These are phyloP conservation scores for Mungos mungo DNA, from an alignment of 2,113 vertebrate genomes.

Conservation along the genomic window DNA sequence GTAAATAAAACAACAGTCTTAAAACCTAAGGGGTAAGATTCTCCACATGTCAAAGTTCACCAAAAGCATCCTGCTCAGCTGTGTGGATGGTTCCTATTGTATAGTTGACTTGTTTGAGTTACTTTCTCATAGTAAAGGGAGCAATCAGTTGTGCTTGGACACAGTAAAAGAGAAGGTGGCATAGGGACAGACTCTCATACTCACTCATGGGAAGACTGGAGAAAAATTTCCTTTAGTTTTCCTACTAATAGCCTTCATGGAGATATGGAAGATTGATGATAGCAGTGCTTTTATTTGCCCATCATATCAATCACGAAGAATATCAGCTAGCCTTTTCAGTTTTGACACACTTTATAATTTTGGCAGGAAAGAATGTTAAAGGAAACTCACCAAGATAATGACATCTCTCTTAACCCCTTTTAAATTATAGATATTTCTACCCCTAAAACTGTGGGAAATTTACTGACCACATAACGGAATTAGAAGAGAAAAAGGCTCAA, in stretches of 20 bases:
- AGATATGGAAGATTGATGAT: slow-evolving; percentile 36
- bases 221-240: slow-evolving; percentile 38
- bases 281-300: neutral
- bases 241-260: slow-evolving; percentile 37
- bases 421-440: neutral
- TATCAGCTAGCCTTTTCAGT: slow-evolving; percentile 9
- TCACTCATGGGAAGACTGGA: neutral
- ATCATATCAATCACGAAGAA: slow-evolving; percentile 9
- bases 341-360: slow-evolving; percentile 26
- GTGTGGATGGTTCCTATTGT: neutral
- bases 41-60: neutral
- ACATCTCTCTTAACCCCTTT: neutral
- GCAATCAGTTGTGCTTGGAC: neutral
- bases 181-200: neutral
- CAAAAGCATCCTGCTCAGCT: neutral
- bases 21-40: neutral
- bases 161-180: neutral
- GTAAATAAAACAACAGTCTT: neutral
- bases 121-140: neutral
- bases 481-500: slow-evolving; percentile 6
- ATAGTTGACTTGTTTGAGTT: neutral
- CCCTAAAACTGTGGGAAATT: neutral
- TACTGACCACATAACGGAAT: neutral
- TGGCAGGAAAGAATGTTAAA: slow-evolving; percentile 19
- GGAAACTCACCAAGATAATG: neutral